These are phyloP conservation scores for Cryptoprocta ferox DNA, from an alignment of 2,797 vertebrate genomes.

Conservation along the genomic window DNA sequence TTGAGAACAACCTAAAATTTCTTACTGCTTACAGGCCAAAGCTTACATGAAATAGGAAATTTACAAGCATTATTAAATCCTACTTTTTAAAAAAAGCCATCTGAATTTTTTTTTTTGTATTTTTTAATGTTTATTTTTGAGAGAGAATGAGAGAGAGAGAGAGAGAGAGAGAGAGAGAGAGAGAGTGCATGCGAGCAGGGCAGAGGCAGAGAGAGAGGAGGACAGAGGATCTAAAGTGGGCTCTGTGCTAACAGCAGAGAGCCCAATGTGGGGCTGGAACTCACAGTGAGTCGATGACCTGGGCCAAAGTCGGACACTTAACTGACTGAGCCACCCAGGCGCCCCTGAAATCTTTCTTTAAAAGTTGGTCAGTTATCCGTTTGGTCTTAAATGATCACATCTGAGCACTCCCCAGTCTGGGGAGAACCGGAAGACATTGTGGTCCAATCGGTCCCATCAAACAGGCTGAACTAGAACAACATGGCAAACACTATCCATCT, in stretches of 20 bases:
- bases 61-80: neutral
- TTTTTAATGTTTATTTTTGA: too few relatives aligned
- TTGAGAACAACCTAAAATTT: slow-evolving; percentile 16
- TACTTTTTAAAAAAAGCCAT: neutral
- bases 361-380: neutral
- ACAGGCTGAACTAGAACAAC: neutral
- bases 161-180: too few relatives aligned
- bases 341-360: neutral
- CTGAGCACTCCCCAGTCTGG: neutral
- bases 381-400: neutral
- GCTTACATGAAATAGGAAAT: neutral
- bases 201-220: too few relatives aligned
- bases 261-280: too few relatives aligned
- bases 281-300: too few relatives aligned
- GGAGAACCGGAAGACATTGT: neutral
- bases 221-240: too few relatives aligned
- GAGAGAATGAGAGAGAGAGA: too few relatives aligned
- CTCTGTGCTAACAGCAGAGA: too few relatives aligned
- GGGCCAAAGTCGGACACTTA: too few relatives aligned
- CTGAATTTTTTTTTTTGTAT: neutral
- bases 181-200: too few relatives aligned
- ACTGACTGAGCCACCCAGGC: too few relatives aligned
- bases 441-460: neutral
- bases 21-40: neutral
- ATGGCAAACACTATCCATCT: slow-evolving; percentile 38